These are phyloP conservation scores for Apodemia duryi DNA, from an alignment of 2,888 invertebrate species.

Conservation along the genomic window DNA sequence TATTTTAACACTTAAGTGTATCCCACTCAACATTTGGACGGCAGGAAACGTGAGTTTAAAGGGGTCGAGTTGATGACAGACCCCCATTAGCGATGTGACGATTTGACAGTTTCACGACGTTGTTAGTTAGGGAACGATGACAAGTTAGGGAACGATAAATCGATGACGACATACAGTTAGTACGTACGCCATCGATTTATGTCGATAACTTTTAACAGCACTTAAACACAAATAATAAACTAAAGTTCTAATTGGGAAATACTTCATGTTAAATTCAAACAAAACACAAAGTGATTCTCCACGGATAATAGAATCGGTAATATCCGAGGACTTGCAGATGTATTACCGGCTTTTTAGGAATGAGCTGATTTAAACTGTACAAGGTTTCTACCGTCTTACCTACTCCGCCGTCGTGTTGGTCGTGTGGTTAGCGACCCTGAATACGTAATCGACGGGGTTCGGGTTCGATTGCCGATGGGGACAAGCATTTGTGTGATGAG, in stretches of 20 bases:
- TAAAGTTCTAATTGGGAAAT: too few species aligned
- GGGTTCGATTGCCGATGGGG: too few species aligned
- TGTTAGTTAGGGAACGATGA: conserved; percentile 48
- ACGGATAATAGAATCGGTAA: too few species aligned
- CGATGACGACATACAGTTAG: conserved; percentile 21
- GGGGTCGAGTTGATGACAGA: conserved; percentile 66
- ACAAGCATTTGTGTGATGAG: too few species aligned
- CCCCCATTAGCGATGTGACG: conserved; percentile 69
- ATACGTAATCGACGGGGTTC: too few species aligned
- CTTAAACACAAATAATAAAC: neutral
- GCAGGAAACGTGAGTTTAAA: conserved; percentile 67
- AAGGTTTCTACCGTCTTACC: neutral
- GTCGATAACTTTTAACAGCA: conserved; percentile 40
- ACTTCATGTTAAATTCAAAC: too few species aligned
- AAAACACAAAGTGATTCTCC: too few species aligned
- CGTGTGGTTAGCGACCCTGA: too few species aligned
- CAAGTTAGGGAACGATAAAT: conserved; percentile 30
- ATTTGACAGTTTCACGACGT: conserved; percentile 59
- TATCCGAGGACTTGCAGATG: too few species aligned
- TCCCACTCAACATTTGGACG: conserved; percentile 43
- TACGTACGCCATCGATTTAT: conserved; percentile 57
- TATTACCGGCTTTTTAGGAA: neutral
- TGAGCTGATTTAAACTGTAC: neutral
- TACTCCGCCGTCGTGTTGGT: neutral
- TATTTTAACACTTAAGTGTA: conserved; percentile 36